Evolutionary conservation across 2,797 vertebrate genomes (phyloP), one percentile per base, ranked within the genome.

Genomic region (Taenioides sp.): DNA sequence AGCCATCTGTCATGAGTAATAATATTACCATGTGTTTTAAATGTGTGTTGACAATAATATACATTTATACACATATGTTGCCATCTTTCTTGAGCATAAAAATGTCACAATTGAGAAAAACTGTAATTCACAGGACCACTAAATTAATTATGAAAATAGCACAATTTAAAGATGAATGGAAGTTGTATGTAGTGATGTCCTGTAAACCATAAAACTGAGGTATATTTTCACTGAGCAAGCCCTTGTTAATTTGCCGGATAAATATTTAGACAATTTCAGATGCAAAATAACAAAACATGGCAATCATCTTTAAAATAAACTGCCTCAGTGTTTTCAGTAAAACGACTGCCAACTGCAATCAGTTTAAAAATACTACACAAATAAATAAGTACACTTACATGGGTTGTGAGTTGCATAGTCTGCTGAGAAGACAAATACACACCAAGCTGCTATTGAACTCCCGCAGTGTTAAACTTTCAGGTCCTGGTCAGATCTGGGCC

Each of bases 381-480:
- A 96, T 98, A 97, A 96, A 97, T 96, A 96, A 97, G 96, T 96
- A 97, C 95, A 97, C 95, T 96, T 93, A 94, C 85, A 79, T 90
- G 86, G 84, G 81, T 83, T 72, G 74, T 74, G 93, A 93, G 92
- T 93, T 92, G 94, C 95, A 94, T 89, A 95, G 94, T 92, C 90
- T 95, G 94, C 92, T 81, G 52, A 65, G 69, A 34, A 86, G 87
- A 88, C 23, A 79, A 73, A 70, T 73, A 76, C 75, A 84, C 79
- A 74, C 75, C 63, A 71, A 77, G 71, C 59, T 76, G 61, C 61
- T 74, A 82, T 90, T 14, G 87, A 76, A 72, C 83, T 79, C 74
- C 69, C 84, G 66, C 77, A 73, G 79, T 79, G 67, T 81, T 49
- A 64, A 65, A 47, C 37, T 73, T 65, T 64, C 63, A 22, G 70